phyloP scores from a whole-genome alignment of 2,113 vertebrate species.

The Chloebia gouldiae region DNA sequence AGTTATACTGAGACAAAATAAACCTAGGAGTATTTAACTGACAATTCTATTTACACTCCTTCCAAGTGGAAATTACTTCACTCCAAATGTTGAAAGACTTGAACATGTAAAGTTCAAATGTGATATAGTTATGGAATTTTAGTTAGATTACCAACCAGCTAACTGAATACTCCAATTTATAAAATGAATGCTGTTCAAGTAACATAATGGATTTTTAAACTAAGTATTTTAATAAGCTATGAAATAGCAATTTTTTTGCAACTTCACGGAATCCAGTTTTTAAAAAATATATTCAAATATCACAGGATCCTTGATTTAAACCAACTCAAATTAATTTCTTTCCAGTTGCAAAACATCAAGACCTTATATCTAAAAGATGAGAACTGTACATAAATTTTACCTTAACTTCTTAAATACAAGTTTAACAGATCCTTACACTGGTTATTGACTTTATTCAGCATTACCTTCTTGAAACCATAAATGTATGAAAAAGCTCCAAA shows the following conservation, averaged over 20 bases:
- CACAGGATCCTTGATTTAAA: not conserved
- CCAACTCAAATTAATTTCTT: not conserved
- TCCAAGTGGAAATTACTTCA: not conserved
- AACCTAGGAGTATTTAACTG: not conserved
- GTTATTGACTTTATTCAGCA: not conserved
- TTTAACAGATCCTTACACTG: not conserved
- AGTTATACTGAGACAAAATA: not conserved
- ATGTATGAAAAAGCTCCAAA: not conserved
- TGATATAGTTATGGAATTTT: not conserved
- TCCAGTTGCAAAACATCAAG: not conserved
- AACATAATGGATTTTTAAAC: not conserved
- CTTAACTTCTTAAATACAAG: not conserved
- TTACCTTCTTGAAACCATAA: not conserved
- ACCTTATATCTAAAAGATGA: not conserved
- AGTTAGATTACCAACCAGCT: not conserved
- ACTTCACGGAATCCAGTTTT: not conserved
- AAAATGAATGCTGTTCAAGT: not conserved
- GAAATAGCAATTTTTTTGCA: not conserved
- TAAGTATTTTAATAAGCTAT: not conserved
- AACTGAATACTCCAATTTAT: not conserved
- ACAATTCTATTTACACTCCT: conserved; percentile 6
- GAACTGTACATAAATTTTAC: not conserved
- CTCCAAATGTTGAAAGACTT: not conserved
- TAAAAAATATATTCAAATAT: not conserved
- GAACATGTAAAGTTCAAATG: not conserved